Conservation (phyloP, 1,140 invertebrate genomes). For the Colletes gigas region DNA sequence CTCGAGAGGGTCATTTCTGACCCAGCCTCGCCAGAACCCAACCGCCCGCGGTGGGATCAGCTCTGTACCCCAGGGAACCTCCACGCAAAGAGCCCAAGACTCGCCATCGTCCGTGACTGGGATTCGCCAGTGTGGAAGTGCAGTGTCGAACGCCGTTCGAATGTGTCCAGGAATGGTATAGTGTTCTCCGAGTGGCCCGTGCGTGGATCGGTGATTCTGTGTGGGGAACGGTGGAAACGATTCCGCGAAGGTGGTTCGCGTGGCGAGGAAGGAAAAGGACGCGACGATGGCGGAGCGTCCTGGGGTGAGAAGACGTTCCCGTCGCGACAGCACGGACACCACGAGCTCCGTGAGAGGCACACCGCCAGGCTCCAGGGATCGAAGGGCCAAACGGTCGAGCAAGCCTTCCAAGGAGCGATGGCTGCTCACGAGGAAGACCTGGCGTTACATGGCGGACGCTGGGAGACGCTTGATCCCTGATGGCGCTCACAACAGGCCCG, state of each 20-base stretch:
- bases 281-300: constrained; percentile 78
- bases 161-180: constrained; percentile 19
- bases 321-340: constrained; percentile 56
- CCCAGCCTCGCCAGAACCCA: too few relatives aligned
- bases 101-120: too few relatives aligned
- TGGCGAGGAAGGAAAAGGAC: constrained; percentile 73
- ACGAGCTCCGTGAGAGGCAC: constrained; percentile 54
- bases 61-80: too few relatives aligned
- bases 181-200: background rate
- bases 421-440: constrained; percentile 92
- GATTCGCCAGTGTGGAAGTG: background rate
- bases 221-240: constrained; percentile 18
- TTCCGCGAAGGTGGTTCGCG: constrained; percentile 77
- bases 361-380: constrained; percentile 72
- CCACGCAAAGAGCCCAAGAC: too few relatives aligned
- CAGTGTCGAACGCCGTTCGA: background rate
- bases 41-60: too few relatives aligned
- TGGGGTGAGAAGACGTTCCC: constrained; percentile 57
- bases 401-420: constrained; percentile 88
- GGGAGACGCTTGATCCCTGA: constrained; percentile 92
- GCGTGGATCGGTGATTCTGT: constrained; percentile 19
- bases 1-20: too few relatives aligned
- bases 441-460: constrained; percentile 94
- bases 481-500: constrained; percentile 85
- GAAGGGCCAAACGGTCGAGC: constrained; percentile 69